A percentile compares a stretch with the other conserved stretches of the same genome.
These are phyloP conservation scores for Dermatemys mawii DNA, from an alignment of 2,113 vertebrate species.

Conservation along the genomic window DNA sequence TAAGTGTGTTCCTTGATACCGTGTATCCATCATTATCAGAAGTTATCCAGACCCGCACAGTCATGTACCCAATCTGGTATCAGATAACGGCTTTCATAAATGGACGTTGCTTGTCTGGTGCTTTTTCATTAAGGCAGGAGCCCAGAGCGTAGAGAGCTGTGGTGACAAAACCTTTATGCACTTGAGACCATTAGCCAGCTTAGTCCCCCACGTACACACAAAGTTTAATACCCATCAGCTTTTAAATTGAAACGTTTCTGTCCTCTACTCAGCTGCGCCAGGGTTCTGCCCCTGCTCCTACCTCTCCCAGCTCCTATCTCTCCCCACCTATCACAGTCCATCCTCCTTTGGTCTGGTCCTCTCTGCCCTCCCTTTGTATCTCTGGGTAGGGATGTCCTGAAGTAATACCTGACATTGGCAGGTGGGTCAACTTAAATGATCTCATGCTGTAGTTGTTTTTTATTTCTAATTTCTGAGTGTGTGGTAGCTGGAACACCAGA, in stretches of 20 bases:
- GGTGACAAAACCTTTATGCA: not conserved
- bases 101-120: not conserved
- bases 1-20: not conserved
- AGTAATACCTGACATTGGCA: too few relatives aligned
- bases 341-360: too few relatives aligned
- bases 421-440: too few relatives aligned
- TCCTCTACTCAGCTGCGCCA: too few relatives aligned
- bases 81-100: not conserved
- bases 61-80: not conserved
- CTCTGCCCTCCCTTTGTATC: too few relatives aligned
- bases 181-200: not conserved
- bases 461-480: too few relatives aligned
- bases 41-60: not conserved
- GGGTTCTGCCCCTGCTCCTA: too few relatives aligned
- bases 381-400: too few relatives aligned
- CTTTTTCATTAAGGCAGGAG: not conserved
- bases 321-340: too few relatives aligned
- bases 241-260: not conserved
- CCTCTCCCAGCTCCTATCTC: too few relatives aligned
- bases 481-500: too few relatives aligned
- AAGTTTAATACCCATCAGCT: not conserved
- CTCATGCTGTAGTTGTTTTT: too few relatives aligned
- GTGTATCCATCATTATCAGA: not conserved
- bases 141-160: not conserved
- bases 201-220: not conserved